Evolutionary conservation across 2,888 invertebrate genomes (phyloP), one percentile per base, ranked within the genome.

Genomic region (Thecocarcelia acutangulata): DNA sequence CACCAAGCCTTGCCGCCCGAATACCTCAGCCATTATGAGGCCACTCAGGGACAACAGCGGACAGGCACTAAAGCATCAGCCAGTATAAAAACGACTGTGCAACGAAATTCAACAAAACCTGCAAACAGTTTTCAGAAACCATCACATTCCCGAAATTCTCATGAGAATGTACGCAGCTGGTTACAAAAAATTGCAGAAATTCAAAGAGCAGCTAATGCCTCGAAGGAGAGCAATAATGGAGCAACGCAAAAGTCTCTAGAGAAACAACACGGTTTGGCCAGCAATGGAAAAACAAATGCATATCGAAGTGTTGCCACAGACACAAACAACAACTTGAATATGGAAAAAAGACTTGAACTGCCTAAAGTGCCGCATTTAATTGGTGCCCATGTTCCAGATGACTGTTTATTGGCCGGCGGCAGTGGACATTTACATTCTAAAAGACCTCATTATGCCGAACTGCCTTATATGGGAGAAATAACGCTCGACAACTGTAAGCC

Each of bases 381-480:
- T 3, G 56, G 48, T 3, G 3, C 44, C 13, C 0, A n/a, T 0
- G 12, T 11, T 11, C 8, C 19, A 13, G 5, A 48, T 1, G 59
- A 3, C 11, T 0, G 17, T 0, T 24, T 24, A 15, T 3, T 40
- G 1, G 19, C 42, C 0, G 50, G 50, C 9, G 12, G 6, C 1
- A 11, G 21, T 13, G 59, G 50, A 3, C 3, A n/a, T 44, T 19
- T 46, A 2, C 61, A n/a, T 17, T 28, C 12, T 9, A 28, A 56
- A 17, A 17, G 46, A 66, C 12, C 72, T 3, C 95, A 95, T 54
- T 96, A 95, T 87, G 94, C 95, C 54, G 96, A 97, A 87, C 91
- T 97, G 56, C 97, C 97, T 0, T 97, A 97, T 90, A 97, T 97
- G 97, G 97, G 97, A 0, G 97, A 97, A 89, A 96, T 97, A 92